Base-by-base conservation (phyloP, 2,113 vertebrate species). In the Gobius niger region DNA sequence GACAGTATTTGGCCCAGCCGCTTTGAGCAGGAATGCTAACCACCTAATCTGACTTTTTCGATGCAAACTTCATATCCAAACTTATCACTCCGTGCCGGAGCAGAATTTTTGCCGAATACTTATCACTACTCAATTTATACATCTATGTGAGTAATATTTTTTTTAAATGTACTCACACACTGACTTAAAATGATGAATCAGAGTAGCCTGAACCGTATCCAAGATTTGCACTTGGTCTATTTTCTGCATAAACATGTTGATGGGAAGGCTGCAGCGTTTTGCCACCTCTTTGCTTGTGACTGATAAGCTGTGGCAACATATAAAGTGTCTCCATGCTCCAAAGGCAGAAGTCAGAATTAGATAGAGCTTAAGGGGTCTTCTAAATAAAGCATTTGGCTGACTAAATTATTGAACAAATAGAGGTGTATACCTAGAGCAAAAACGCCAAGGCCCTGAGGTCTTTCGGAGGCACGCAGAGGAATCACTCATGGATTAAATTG, bases 361-460 rank as follows among this genome's bases (percentile, higher is more conserved):
- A 82, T 61, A 46, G 54, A 73, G 85, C 80, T 53, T 10, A 63
- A 50, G 82, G 72, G 49, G 9, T 84, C 74, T 76, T 68, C 81
- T 85, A 86, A 90, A 91, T 86, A 88, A 89, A 84, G 76, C 63
- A 85, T 89, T 83, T 81, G 15, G 16, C 63, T 19, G n/a, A 61
- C n/a, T 89, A 75, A 89, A 91, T 92, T 85, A 91, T 89, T 91
- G 81, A 91, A 80, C 72, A 85, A 85, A 87, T 72, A 73, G 80
- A 84, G 77, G 87, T 89, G 84, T 88, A 82, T 77, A 90, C 84
- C 88, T 89, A 78, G 72, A 82, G 87, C 77, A 77, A 83, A 84
- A 85, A 72, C 76, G 47, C 61, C n/a, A 42, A 56, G 70, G 47
- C 68, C 65, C 73, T 63, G 62, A 73, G 72, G 60, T 82, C 61